Conservation (phyloP, 1,140 invertebrate genomes). For the Aphidius ervi region DNA sequence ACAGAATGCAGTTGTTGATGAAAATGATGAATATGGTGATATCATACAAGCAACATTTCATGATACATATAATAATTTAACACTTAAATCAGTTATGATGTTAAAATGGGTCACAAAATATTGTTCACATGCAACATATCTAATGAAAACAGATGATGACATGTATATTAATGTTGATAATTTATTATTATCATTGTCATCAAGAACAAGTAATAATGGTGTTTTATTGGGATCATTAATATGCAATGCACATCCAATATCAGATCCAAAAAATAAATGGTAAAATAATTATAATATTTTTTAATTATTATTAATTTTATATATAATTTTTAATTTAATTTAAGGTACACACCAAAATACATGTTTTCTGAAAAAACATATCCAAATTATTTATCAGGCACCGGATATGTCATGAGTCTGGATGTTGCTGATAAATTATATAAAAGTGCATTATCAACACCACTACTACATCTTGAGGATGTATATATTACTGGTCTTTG, state of each 20-base stretch:
- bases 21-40: constrained; percentile 66
- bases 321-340: constrained; percentile 15
- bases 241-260: constrained; percentile 68
- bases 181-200: constrained; percentile 46
- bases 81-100: constrained; percentile 82
- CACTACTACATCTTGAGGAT: constrained; percentile 77
- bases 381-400: constrained; percentile 81
- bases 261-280: constrained; percentile 73
- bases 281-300: constrained; percentile 41
- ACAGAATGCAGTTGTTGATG: constrained; percentile 57
- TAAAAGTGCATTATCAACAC: constrained; percentile 62
- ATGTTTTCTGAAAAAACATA: constrained; percentile 71
- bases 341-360: constrained; percentile 73
- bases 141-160: constrained; percentile 83
- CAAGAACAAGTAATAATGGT: constrained; percentile 41
- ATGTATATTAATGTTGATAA: constrained; percentile 74
- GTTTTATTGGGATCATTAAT: constrained; percentile 71
- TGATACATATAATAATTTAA: constrained; percentile 91
- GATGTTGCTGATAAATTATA: constrained; percentile 67
- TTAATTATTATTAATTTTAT: background rate
- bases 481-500: constrained; percentile 78
- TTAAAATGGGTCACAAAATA: constrained; percentile 73
- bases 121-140: constrained; percentile 62
- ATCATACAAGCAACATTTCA: constrained; percentile 87
- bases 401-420: constrained; percentile 76